Percentiles rank a stretch among this genome's conserved stretches.
These are phyloP conservation scores for Acrobasis consociella DNA, from an alignment of 2,888 invertebrate genomes.

Conservation along the genomic window DNA sequence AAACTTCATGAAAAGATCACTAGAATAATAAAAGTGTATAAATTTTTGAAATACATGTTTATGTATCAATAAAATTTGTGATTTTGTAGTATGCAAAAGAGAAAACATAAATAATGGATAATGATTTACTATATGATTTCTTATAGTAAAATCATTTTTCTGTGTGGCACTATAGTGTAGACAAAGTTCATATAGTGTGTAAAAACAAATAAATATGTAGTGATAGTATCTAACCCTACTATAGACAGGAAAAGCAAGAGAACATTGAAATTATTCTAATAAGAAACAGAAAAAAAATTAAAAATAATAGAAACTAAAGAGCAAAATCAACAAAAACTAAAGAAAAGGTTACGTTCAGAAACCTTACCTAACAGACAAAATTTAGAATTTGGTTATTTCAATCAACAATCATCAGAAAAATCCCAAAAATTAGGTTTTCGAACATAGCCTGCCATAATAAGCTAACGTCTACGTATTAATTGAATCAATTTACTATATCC, in stretches of 20 bases:
- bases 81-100: not conserved
- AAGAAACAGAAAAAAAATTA: conserved; percentile 27
- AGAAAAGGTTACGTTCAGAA: conserved; percentile 79
- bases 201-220: not conserved
- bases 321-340: conserved; percentile 37
- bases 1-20: too few relatives aligned
- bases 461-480: conserved; percentile 67
- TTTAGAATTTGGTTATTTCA: conserved; percentile 46
- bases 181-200: not conserved
- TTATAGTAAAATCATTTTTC: conserved; percentile 3
- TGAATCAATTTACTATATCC: conserved; percentile 71
- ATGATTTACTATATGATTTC: not conserved
- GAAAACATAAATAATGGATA: not conserved
- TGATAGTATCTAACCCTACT: conserved; percentile 12
- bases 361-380: conserved; percentile 57
- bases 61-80: not conserved
- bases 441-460: conserved; percentile 75
- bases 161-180: not conserved
- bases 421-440: conserved; percentile 67
- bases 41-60: too few relatives aligned
- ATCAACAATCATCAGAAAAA: conserved; percentile 29
- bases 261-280: conserved; percentile 19
- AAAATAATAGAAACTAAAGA: conserved; percentile 24
- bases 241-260: conserved; percentile 24
- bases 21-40: too few relatives aligned